These are phyloP conservation scores for Lochmaea capreae DNA, from an alignment of 2,888 invertebrate species.

Conservation along the genomic window DNA sequence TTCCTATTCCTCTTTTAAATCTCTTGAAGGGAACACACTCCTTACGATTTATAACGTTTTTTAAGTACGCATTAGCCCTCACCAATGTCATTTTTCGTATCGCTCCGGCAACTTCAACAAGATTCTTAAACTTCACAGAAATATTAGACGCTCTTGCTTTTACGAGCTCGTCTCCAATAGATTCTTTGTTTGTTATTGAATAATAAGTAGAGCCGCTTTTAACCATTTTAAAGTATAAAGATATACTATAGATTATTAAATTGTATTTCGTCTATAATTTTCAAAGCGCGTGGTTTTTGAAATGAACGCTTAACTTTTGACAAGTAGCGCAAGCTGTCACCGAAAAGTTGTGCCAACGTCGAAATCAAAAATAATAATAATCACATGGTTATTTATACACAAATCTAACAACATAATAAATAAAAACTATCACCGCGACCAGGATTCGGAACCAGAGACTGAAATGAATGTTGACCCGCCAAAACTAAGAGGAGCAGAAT, in stretches of 20 bases:
- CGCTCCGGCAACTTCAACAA: conserved; percentile 81
- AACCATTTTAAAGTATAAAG: conserved; percentile 26
- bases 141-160: conserved; percentile 84
- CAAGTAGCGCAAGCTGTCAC: too few relatives aligned
- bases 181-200: conserved; percentile 69
- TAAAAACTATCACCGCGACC: too few relatives aligned
- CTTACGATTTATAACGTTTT: conserved; percentile 80
- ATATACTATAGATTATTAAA: not conserved
- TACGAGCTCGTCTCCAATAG: conserved; percentile 44
- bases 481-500: too few relatives aligned
- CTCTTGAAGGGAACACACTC: conserved; percentile 85
- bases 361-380: too few relatives aligned
- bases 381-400: too few relatives aligned
- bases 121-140: conserved; percentile 86
- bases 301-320: not conserved
- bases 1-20: conserved; percentile 82
- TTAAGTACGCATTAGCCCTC: conserved; percentile 78
- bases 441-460: too few relatives aligned
- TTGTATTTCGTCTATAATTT: not conserved
- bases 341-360: too few relatives aligned
- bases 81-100: conserved; percentile 80
- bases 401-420: too few relatives aligned
- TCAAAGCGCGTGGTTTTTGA: not conserved
- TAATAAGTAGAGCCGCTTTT: conserved; percentile 39
- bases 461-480: too few relatives aligned